Evolutionary conservation across 2,888 invertebrate species (phyloP), one percentile per base, ranked within the genome.

Genomic region (Apodemia duryi): DNA sequence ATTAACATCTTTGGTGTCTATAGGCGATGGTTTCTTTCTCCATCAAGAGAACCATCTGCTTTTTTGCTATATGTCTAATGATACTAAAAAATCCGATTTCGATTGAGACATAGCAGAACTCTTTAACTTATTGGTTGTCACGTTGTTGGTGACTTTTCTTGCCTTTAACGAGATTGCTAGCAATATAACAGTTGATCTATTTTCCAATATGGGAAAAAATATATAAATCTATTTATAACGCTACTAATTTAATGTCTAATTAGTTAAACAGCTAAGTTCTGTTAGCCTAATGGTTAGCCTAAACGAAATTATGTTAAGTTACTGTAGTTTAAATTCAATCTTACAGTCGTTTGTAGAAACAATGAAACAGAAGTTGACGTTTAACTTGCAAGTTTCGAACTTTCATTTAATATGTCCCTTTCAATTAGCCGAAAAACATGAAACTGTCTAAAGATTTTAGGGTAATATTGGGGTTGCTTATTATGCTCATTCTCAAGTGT

Each of bases 361-460:
- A 77, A 81, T 78, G 73, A 73, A 74, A 70, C 72, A 67, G 69
- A 79, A 81, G 75, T 82, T 62, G 61, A 61, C 63, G 64, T 52
- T 62, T 28, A 61, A 67, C 63, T 67, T 81, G 65, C 66, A 78
- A 82, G 74, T 78, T 75, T 69, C 69, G 61, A 73, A 74, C 71
- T 74, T 78, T 77, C 75, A 76, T 76, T 43, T 68, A 72, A 75
- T 74, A 77, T 75, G 80, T 78, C 78, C 77, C 77, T 76, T 84
- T 77, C 76, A 82, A 85, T 84, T 84, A 81, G 71, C 73, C 68
- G 76, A 76, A 79, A 80, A 54, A 54, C 54, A 54, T 21, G 54
- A 29, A 54, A 29, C 54, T 29, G 54, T 29, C 54, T 54, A 54
- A 54, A 54, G 29, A 54, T 54, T 54, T 54, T 54, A 54, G 54